Percentiles rank a stretch among this genome's conserved stretches.
Conservation (phyloP, 2,797 vertebrate genomes). For the Manis javanica region DNA sequence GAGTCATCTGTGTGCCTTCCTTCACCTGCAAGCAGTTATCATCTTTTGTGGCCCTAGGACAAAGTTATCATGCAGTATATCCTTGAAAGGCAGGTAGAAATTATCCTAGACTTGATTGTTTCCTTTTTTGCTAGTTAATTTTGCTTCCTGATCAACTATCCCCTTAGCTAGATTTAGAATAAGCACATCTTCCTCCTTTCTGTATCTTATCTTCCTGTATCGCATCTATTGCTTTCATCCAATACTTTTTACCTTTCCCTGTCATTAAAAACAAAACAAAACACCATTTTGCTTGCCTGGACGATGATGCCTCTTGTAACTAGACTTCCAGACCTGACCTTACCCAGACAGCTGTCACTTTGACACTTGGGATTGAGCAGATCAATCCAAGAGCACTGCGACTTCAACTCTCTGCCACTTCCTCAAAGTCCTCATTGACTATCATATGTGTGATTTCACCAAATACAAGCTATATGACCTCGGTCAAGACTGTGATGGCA, state of each 20-base stretch:
- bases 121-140: neutral
- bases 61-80: neutral
- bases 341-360: neutral
- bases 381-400: neutral
- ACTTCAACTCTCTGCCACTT: constrained; percentile 31
- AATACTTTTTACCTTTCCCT: neutral
- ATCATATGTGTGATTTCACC: neutral
- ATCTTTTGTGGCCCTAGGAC: neutral
- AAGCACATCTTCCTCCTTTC: neutral
- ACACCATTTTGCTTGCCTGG: neutral
- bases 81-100: neutral
- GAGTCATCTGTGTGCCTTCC: neutral
- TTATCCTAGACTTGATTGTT: neutral
- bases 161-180: neutral
- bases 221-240: neutral
- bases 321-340: neutral
- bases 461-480: neutral
- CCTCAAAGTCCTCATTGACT: neutral
- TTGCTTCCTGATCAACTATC: neutral
- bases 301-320: neutral
- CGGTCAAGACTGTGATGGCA: neutral
- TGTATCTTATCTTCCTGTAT: neutral
- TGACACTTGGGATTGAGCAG: neutral
- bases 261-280: neutral
- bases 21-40: neutral